Conservation (phyloP, 2,113 vertebrate genomes). For the Stigmatopora argus region DNA sequence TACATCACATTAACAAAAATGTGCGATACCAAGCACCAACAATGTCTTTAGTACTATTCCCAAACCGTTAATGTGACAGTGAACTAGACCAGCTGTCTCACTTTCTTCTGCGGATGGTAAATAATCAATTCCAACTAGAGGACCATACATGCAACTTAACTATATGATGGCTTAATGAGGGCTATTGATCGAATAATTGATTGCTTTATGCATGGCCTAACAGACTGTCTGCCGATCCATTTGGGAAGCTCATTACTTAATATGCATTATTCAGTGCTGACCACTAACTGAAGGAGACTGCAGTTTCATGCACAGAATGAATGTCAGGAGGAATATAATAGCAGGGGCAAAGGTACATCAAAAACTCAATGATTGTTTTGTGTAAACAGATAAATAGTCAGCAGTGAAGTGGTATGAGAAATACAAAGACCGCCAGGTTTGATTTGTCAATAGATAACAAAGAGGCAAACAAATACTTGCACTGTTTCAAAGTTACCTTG, state of each 20-base stretch:
- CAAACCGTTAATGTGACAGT: neutral
- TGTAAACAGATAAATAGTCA: slow-evolving; percentile 20
- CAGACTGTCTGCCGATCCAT: slow-evolving; percentile 68
- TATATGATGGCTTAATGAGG: slow-evolving; percentile 69
- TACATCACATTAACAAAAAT: neutral
- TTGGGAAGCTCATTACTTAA: slow-evolving; percentile 70
- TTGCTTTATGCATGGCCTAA: slow-evolving; percentile 72
- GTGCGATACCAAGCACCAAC: slow-evolving; percentile 18
- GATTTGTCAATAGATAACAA: slow-evolving; percentile 22
- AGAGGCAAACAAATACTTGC: slow-evolving; percentile 11
- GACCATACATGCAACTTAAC: slow-evolving; percentile 62
- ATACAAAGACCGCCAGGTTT: slow-evolving; percentile 24
- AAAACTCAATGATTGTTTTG: slow-evolving; percentile 27
- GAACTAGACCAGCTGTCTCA: slow-evolving; percentile 23
- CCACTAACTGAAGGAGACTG: slow-evolving; percentile 42
- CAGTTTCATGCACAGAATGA: slow-evolving; percentile 34
- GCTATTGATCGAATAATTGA: slow-evolving; percentile 76
- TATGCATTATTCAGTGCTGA: slow-evolving; percentile 72
- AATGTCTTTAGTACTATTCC: neutral
- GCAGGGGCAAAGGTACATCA: slow-evolving; percentile 31
- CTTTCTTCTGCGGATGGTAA: slow-evolving; percentile 45
- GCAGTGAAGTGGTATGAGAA: slow-evolving; percentile 14
- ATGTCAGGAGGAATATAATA: slow-evolving; percentile 47
- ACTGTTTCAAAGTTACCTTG: slow-evolving; percentile 19
- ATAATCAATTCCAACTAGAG: slow-evolving; percentile 63